A percentile compares a stretch with the other conserved stretches of the same genome.
These are phyloP conservation scores for Alexandromys fortis DNA, from an alignment of 2,113 vertebrate genomes.

Conservation along the genomic window DNA sequence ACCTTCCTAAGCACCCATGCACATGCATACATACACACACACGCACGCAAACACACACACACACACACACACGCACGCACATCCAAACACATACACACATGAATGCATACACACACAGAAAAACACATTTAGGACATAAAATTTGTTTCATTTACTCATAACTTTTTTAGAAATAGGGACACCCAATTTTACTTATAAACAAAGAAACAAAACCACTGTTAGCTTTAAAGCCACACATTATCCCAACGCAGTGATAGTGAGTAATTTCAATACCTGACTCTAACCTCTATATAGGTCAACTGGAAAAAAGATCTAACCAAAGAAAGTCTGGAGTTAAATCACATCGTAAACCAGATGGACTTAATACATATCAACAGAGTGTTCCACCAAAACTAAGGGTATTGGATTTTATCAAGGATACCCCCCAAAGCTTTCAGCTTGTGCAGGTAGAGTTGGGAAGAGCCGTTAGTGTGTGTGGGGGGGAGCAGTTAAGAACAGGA, in stretches of 20 bases:
- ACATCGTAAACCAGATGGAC: not conserved
- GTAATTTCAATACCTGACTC: not conserved
- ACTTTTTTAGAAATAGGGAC: not conserved
- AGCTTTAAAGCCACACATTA: not conserved
- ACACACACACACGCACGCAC: not conserved
- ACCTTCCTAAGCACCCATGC: not conserved
- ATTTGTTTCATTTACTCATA: not conserved
- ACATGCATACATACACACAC: not conserved
- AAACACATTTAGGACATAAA: not conserved
- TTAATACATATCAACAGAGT: not conserved
- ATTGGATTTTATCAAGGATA: not conserved
- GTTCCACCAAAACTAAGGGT: not conserved
- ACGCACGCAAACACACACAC: fast-evolving
- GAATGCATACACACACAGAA: not conserved
- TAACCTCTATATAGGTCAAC: not conserved
- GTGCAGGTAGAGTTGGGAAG: not conserved
- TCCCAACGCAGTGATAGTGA: not conserved
- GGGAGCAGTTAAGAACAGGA: not conserved
- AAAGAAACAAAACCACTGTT: not conserved
- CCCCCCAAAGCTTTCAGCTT: not conserved
- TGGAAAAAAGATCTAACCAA: not conserved
- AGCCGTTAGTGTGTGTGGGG: not conserved
- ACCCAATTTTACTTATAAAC: not conserved
- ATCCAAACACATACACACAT: not conserved
- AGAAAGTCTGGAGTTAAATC: not conserved